A percentile compares a stretch with the other conserved stretches of the same genome.
phyloP scores from a whole-genome alignment of 2,888 invertebrate genomes.

The Phengaris arion region DNA sequence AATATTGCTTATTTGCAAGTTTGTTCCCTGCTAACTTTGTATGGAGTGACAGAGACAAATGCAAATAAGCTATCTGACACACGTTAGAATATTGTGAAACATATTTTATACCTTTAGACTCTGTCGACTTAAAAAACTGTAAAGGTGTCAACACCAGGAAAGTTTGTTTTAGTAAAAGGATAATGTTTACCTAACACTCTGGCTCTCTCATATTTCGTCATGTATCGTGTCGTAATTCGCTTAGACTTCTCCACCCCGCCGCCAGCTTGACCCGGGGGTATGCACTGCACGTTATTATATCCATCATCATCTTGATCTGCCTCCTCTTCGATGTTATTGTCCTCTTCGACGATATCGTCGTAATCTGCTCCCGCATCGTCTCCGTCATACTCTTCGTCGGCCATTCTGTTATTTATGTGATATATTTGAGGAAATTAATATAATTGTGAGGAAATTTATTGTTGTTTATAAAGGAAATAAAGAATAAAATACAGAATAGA shows the following conservation, averaged over 20 bases:
- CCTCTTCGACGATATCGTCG: slow-evolving; percentile 91
- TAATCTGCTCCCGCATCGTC: slow-evolving; percentile 91
- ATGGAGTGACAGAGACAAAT: too few species aligned
- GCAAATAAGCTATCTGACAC: too few species aligned
- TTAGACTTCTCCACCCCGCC: slow-evolving; percentile 92
- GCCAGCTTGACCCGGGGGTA: slow-evolving; percentile 88
- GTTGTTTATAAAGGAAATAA: neutral
- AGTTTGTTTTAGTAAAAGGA: too few species aligned
- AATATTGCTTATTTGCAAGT: too few species aligned
- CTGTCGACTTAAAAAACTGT: too few species aligned
- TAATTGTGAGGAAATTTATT: neutral
- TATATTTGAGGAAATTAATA: neutral
- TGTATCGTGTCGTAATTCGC: slow-evolving; percentile 97
- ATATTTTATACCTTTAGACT: too few species aligned
- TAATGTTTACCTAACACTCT: slow-evolving; percentile 61
- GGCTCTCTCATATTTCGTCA: slow-evolving; percentile 91
- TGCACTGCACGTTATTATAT: slow-evolving; percentile 87
- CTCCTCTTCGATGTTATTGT: slow-evolving; percentile 91
- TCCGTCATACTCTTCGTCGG: slow-evolving; percentile 92
- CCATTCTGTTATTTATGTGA: slow-evolving; percentile 74
- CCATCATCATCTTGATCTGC: slow-evolving; percentile 93
- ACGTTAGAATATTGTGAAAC: too few species aligned
- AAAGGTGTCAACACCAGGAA: too few species aligned
- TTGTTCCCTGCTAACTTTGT: too few species aligned
- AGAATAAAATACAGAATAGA: neutral